Base-by-base conservation (phyloP, 2,113 vertebrate species). In the Oryzias celebensis region DNA sequence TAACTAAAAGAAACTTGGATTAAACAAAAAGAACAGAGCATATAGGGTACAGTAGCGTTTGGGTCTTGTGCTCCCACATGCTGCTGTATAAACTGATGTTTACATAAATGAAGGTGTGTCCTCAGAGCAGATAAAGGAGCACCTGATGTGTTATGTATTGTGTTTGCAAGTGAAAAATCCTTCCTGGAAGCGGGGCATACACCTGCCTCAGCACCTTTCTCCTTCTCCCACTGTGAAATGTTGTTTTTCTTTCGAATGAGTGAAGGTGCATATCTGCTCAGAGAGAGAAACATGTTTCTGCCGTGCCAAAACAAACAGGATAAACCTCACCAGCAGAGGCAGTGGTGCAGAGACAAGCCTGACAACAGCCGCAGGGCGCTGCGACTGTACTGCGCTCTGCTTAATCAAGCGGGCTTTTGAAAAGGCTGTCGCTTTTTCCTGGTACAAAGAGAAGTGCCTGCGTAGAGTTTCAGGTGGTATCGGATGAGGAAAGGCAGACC, bases 221-320 rank as follows among this genome's bases (percentile, higher is more conserved):
- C 59, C 60, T 79, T 18, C 52, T 64, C 12, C 53, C 48, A 51
- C 57, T 71, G 68, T 74, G 75, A 81, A 75, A 73, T 50, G 44
- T 52, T 71, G 31, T 79, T 79, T 75, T 79, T 65, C 68, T 80
- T 81, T 81, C 67, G 18, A 75, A 69, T 80, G 66, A 85, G 64
- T 49, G 76, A 81, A 88, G 71, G 80, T 75, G 83, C 60, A 28
- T 77, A 85, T 82, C 73, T 70, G 75, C 79, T 83, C 68, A 62
- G 69, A 79, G 65, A 75, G 65, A 71, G 76, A 73, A 60, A 81
- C 77, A 71, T 74, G 73, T 75, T 85, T 58, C 84, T 72, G 58
- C 75, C 78, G 74, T 82, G 87, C 64, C 84, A 83, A 87, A 85
- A 87, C 84, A 88, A 88, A 88, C 81, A 85, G 82, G 82, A 82